Base-by-base conservation (phyloP, 2,888 invertebrate species). In the Noctua comes region DNA sequence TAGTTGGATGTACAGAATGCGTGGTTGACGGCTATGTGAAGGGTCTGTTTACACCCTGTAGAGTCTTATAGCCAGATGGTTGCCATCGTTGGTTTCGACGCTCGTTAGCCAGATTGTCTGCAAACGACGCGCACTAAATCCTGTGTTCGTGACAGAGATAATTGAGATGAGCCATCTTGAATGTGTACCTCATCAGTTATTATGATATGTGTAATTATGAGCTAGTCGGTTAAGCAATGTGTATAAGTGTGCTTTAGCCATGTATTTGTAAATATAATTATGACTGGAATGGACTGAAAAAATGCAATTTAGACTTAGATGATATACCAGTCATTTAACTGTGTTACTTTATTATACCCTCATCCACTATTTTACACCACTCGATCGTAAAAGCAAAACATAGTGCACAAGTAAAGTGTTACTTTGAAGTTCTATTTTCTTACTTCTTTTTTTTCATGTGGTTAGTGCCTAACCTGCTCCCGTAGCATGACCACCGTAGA, bases 111-210 rank as follows among this genome's bases (percentile, higher is more conserved):
- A 76, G 81, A 80, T 83, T 85, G 80, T 82, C 79, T 76, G 79
- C 83, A 81, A 82, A 80, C 83, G 86, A 81, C 75, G 77, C 40
- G 74, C 73, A 80, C 79, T 89, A 85, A 88, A 80, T 80, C 79
- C 78, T 70, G 69, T 73, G 80, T 86, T 88, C 88, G 88, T 88
- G 89, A 88, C 84, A 84, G 77, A 88, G 83, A 86, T 89, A 89
- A 88, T 89, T 86, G 83, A 88, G 88, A 85, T 88, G 86, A 85
- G 82, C 81, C 64, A 83, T 83, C 85, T 82, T 82, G 83, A 75
- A 59, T 83, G 72, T 76, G 71, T 80, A 72, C 79, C 77, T 87
- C 89, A 88, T 89, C 78, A 87, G 86, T 88, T 85, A 76, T 80
- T 75, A 83, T 76, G 81, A 86, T 86, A 82, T 72, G 71, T 87